Base-by-base conservation (phyloP, 2,888 invertebrate genomes). In the Aphidius colemani region DNA sequence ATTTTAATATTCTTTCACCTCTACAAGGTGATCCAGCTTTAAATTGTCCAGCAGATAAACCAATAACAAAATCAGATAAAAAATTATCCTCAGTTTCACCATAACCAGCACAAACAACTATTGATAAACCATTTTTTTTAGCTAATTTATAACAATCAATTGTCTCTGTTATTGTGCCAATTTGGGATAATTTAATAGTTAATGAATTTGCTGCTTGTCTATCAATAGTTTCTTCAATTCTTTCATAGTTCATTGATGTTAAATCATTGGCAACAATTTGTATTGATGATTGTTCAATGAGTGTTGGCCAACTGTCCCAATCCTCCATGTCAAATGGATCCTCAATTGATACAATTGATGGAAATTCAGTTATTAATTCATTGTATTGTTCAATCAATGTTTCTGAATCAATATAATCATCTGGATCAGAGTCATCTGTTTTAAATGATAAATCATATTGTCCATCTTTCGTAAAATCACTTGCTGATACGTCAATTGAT, bases 311-410 rank as follows among this genome's bases (percentile, higher is more conserved):
- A n/a, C 74, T 70, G 0, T 80, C 77, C 76, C 76, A 78, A 43
- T 81, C 80, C 7, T 80, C 78, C 46, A 70, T 70, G 61, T 76
- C 75, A 60, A 81, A 79, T 0, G 81, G 81, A 69, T 82, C 81
- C 61, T 79, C 78, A 60, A 81, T 71, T 6, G 79, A 79, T 3
- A 78, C 69, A n/a, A 82, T 59, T 0, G 61, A 62, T 1, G 80
- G 78, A 46, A 70, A 79, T 53, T 75, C 75, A 0, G 63, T 53
- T 0, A 79, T 8, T 5, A 77, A 71, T 30, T 77, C 76, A 1
- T 71, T 55, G 56, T 80, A 81, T 13, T 72, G 72, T 9, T 79
- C 75, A 7, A 64, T 68, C 9, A 81, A 53, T 0, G 72, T 75
- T 9, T 78, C 76, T 0, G 77, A 63, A 44, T 77, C 74, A 48